Conservation (phyloP, 1,140 invertebrate genomes). For the Brachionus calyciflorus region DNA sequence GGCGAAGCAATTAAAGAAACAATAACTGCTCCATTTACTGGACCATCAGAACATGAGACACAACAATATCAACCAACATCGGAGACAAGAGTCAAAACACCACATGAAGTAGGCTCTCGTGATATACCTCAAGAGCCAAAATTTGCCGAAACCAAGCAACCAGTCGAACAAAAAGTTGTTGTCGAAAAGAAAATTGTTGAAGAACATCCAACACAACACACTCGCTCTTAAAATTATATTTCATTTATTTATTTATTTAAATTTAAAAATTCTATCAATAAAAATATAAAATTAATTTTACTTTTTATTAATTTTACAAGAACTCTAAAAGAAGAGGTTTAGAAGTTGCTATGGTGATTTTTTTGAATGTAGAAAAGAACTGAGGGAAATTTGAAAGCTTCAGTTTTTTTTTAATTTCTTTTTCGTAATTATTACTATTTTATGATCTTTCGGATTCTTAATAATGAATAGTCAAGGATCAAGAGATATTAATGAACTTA, state of each 20-base stretch:
- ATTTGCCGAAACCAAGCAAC: conserved; percentile 19
- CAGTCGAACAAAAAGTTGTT: not conserved
- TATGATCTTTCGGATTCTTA: too few species aligned
- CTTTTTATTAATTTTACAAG: not conserved
- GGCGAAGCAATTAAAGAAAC: conserved; percentile 35
- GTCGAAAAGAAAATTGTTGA: not conserved
- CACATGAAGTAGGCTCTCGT: not conserved
- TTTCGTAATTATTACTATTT: too few species aligned
- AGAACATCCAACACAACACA: conserved; percentile 26
- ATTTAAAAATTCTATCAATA: not conserved
- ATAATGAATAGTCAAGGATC: conserved; percentile 34
- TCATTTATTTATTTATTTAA: not conserved
- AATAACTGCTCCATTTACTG: not conserved
- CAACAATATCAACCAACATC: conserved; percentile 25
- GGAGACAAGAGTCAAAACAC: conserved; percentile 19
- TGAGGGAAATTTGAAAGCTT: too few species aligned
- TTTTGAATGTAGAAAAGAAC: not conserved
- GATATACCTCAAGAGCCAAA: conserved; percentile 4
- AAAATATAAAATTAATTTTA: not conserved
- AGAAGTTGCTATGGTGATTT: not conserved
- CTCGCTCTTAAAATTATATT: not conserved
- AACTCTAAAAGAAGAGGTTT: too few species aligned
- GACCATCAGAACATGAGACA: not conserved
- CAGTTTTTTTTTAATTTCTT: too few species aligned
- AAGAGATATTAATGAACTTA: conserved; percentile 48